phyloP scores from a whole-genome alignment of 2,797 vertebrate genomes.

The Catamblyrhynchus diadema region DNA sequence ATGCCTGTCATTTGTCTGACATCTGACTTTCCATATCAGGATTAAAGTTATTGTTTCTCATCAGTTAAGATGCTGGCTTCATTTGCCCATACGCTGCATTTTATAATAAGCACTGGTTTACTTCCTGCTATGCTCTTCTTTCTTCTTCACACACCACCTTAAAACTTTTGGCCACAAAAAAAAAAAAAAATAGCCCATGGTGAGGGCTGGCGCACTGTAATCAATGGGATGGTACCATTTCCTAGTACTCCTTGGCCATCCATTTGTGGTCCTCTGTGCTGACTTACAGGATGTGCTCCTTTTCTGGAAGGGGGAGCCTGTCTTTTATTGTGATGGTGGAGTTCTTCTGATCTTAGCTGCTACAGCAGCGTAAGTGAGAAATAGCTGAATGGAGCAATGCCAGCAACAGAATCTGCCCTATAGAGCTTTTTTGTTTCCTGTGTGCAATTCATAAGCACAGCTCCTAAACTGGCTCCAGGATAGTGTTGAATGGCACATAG shows the following conservation, averaged over 20 bases:
- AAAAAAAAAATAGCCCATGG: background rate
- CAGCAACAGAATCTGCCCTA: background rate
- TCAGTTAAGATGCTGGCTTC: background rate
- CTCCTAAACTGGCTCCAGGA: background rate
- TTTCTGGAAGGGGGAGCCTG: background rate
- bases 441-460: background rate
- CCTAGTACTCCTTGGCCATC: fast-evolving
- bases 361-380: background rate
- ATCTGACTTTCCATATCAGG: background rate
- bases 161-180: background rate
- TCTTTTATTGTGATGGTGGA: background rate
- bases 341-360: background rate
- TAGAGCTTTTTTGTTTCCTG: background rate
- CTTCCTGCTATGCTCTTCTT: background rate
- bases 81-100: background rate
- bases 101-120: background rate
- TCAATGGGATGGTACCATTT: background rate
- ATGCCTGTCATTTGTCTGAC: background rate
- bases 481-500: fast-evolving
- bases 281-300: background rate
- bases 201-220: background rate
- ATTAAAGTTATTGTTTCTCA: background rate
- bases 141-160: background rate
- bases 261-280: background rate
- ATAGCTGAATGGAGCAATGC: background rate